These are phyloP conservation scores for Hirtodrosophila histrioides DNA, from an alignment of 2,888 invertebrate genomes.

Conservation along the genomic window DNA sequence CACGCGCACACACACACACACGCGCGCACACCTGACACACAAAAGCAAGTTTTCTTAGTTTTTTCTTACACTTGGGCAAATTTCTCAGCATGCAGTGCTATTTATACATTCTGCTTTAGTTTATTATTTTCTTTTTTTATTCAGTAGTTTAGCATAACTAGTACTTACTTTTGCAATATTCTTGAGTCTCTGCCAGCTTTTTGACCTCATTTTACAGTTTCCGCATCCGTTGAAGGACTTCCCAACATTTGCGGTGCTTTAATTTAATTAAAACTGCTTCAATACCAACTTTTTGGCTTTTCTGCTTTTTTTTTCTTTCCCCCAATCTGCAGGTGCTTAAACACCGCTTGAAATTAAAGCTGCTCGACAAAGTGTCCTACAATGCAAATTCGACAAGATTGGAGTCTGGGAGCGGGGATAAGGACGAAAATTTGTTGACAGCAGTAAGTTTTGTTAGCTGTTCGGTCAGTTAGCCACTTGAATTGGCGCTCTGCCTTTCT, in stretches of 20 bases:
- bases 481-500: constrained; percentile 19
- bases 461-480: constrained; percentile 39
- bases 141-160: constrained; percentile 34
- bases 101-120: constrained; percentile 20
- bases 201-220: constrained; percentile 57
- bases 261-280: constrained; percentile 62
- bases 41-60: constrained; percentile 13
- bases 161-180: constrained; percentile 58
- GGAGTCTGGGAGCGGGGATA: no score
- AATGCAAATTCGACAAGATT: neutral
- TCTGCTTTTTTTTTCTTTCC: constrained; percentile 6
- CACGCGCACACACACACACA: constrained; percentile 7
- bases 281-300: constrained; percentile 12
- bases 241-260: constrained; percentile 28
- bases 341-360: constrained; percentile 7
- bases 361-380: neutral
- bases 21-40: constrained; percentile 8
- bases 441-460: constrained; percentile 4
- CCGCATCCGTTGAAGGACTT: constrained; percentile 21
- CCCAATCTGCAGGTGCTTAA: constrained; percentile 9
- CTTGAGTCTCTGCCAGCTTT: constrained; percentile 47
- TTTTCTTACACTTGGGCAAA: constrained; percentile 24
- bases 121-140: neutral
- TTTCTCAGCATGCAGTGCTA: constrained; percentile 29
- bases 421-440: constrained; percentile 10